Base-by-base conservation (phyloP, 2,888 invertebrate genomes). In the Listrodromus nycthemerus region DNA sequence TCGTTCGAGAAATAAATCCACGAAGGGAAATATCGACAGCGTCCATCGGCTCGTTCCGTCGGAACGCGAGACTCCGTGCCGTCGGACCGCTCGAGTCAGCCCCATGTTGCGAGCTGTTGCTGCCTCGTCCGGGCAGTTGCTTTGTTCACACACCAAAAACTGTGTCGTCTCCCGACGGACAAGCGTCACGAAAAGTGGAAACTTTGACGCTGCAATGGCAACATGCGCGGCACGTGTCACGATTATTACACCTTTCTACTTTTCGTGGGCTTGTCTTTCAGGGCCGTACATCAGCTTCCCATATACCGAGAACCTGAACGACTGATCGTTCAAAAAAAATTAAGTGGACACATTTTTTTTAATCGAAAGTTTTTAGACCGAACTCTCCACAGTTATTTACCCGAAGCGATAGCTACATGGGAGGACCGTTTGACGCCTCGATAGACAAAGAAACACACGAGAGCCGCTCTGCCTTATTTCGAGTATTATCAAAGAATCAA, bases 401-500 rank as follows among this genome's bases (percentile, higher is more conserved):
- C 21, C 5, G 24, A 13, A 10, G 55, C 55, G 21, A 24, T 24
- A 13, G 21, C 8, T 55, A 61, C 16, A 61, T 30, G 30, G 7
- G 27, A 61, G 27, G 21, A 8, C 24, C 24, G 27, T 13, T 24
- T 58, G 13, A 16, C 48, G 8, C 33, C 55, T 33, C 65, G 10
- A 71, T 21, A 37, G 45, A 77, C 70, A 71, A 66, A 75, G 70
- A 81, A 63, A 58, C 13, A 55, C 19, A 45, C 4, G 37, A 45
- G 24, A 37, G 65, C 65, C 55, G 21, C 71, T 48, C 30, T 10
- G 41, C 73, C 30, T 16, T 61, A n/a, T 19, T 55, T 45, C 24
- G 45, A n/a, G 24, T 30, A 66, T 55, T 75, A 75, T 75, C 37
- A 37, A 75, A 50, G 75, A 65, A 66, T 75, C 61, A 27, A 13